Conservation (phyloP, 2,888 invertebrate species). For the Geotrupes spiniger region DNA sequence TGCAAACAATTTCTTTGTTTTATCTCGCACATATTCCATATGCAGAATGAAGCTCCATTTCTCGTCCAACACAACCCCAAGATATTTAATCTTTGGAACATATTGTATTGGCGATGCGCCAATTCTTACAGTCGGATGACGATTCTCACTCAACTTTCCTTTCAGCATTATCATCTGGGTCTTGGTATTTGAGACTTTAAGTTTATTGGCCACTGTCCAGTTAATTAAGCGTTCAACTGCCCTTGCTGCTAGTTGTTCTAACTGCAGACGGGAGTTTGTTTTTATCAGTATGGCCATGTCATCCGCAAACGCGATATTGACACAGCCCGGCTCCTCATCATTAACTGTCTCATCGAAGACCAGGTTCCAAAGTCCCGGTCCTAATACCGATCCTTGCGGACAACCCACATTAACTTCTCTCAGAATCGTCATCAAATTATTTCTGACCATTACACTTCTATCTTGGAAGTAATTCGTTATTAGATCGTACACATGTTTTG, state of each 20-base stretch:
- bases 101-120: background rate
- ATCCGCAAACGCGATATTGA: background rate
- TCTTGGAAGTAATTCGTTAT: background rate
- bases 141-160: background rate
- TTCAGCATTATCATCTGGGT: conserved; percentile 8
- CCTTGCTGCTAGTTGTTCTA: background rate
- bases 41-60: background rate
- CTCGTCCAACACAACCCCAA: conserved; percentile 8
- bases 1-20: background rate
- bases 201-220: background rate
- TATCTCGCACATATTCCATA: background rate
- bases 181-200: background rate
- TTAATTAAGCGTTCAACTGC: background rate
- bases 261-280: background rate
- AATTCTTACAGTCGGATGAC: background rate
- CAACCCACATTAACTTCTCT: conserved; percentile 14
- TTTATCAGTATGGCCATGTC: background rate
- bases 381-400: conserved; percentile 17
- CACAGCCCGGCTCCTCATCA: background rate
- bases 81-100: background rate
- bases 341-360: conserved; percentile 9
- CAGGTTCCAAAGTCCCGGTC: conserved; percentile 9
- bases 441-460: too few relatives aligned
- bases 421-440: background rate
- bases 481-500: background rate